These are phyloP conservation scores for Ophioninae sp. DNA, from an alignment of 2,888 invertebrate species.

Conservation along the genomic window DNA sequence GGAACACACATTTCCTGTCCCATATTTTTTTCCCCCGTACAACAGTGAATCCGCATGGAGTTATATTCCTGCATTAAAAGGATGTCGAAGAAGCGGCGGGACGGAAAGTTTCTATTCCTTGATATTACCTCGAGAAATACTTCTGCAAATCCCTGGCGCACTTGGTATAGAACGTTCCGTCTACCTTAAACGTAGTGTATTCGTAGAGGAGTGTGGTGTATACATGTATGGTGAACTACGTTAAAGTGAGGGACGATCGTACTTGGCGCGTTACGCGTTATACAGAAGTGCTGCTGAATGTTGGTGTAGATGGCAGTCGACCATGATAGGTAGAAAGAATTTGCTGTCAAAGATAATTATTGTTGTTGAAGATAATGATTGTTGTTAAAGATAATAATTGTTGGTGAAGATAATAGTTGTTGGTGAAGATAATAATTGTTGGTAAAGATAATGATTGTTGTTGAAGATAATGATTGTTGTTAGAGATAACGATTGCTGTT, in stretches of 20 bases:
- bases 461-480: too few species aligned
- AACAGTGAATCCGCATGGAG: conserved; percentile 2
- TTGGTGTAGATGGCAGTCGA: too few species aligned
- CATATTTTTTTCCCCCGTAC: conserved; percentile 2
- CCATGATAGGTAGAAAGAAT: too few species aligned
- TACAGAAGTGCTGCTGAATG: background rate
- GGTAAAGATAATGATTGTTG: too few species aligned
- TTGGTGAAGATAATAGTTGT: too few species aligned
- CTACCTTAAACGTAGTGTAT: background rate
- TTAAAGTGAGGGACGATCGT: background rate
- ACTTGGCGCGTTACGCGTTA: background rate
- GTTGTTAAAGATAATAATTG: too few species aligned
- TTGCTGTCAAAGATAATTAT: too few species aligned
- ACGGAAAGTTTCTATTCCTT: conserved; percentile 15
- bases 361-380: too few species aligned
- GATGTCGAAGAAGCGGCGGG: background rate
- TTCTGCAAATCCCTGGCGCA: background rate
- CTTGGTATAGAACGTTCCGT: background rate
- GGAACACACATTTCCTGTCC: background rate
- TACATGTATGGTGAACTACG: background rate
- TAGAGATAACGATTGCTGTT: too few species aligned
- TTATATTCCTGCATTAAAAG: background rate
- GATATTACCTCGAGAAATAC: conserved; percentile 4
- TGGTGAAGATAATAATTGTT: too few species aligned
- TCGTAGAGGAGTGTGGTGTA: background rate